Conservation (phyloP, 2,797 vertebrate genomes). For the Pitangus sulphuratus region DNA sequence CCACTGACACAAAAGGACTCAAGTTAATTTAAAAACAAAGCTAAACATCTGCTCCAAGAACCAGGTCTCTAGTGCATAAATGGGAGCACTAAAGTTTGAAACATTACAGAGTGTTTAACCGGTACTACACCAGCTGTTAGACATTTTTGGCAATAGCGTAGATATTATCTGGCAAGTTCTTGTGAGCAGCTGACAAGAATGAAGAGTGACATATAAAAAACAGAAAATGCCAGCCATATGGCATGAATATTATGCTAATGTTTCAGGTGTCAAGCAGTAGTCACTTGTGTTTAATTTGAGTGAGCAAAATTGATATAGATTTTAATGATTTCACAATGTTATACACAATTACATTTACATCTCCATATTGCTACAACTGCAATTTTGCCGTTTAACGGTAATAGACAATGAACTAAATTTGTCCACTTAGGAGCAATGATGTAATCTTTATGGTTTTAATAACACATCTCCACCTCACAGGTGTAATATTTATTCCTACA, state of each 20-base stretch:
- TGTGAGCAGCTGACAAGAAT: constrained; percentile 58
- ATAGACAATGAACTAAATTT: constrained; percentile 21
- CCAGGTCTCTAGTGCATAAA: background rate
- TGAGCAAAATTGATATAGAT: constrained; percentile 47
- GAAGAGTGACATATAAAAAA: constrained; percentile 69
- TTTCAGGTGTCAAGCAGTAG: constrained; percentile 58
- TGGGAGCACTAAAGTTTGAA: constrained; percentile 39
- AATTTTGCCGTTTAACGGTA: constrained; percentile 39
- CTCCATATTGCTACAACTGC: constrained; percentile 32
- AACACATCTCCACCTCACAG: background rate
- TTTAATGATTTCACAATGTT: constrained; percentile 55
- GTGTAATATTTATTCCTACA: background rate
- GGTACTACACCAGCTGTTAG: constrained; percentile 62
- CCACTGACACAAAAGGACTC: constrained; percentile 17
- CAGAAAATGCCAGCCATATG: constrained; percentile 72
- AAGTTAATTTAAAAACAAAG: constrained; percentile 54
- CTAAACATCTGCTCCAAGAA: constrained; percentile 57
- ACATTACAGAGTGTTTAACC: constrained; percentile 35
- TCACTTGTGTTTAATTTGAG: constrained; percentile 40
- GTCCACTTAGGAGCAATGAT: background rate
- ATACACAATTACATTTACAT: constrained; percentile 59
- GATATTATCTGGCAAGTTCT: constrained; percentile 61
- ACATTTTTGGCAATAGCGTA: constrained; percentile 41
- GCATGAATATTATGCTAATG: constrained; percentile 56
- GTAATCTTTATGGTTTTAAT: constrained; percentile 19